phyloP scores from a whole-genome alignment of 2,113 vertebrate genomes.

The Notarius lentiginosus region DNA sequence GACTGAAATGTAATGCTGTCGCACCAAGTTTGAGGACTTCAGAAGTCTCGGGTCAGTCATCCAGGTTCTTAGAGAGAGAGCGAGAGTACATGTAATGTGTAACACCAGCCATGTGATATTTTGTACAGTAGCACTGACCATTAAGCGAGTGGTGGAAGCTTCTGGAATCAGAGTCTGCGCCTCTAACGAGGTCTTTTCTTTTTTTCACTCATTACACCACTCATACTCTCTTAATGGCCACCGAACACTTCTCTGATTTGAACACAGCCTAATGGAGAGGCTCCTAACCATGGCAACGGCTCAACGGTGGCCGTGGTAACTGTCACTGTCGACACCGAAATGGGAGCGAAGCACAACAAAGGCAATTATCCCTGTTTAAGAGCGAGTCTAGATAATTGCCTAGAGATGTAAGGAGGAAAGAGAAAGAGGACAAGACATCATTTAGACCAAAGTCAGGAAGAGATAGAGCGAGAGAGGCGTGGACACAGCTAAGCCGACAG shows the following conservation, averaged over 20 bases:
- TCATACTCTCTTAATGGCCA: constrained; percentile 54
- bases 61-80: constrained; percentile 10
- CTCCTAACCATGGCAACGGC: constrained; percentile 59
- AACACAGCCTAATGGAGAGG: constrained; percentile 46
- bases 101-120: constrained; percentile 4
- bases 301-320: constrained; percentile 61
- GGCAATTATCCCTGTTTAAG: constrained; percentile 66
- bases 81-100: not conserved
- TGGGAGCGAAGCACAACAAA: constrained; percentile 58
- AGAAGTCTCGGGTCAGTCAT: constrained; percentile 24
- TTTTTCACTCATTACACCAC: constrained; percentile 35
- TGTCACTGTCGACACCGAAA: constrained; percentile 49
- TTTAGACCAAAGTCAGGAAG: constrained; percentile 66
- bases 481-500: constrained; percentile 31
- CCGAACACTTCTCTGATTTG: constrained; percentile 56
- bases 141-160: constrained; percentile 20
- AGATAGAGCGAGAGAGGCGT: constrained; percentile 29
- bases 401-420: constrained; percentile 58
- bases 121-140: constrained; percentile 28
- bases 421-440: constrained; percentile 61
- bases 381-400: constrained; percentile 68
- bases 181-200: constrained; percentile 27
- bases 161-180: not conserved
- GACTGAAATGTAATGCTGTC: constrained; percentile 32
- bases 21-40: constrained; percentile 19